Conservation (phyloP, 2,797 vertebrate genomes). For the Nothura maculosa region DNA sequence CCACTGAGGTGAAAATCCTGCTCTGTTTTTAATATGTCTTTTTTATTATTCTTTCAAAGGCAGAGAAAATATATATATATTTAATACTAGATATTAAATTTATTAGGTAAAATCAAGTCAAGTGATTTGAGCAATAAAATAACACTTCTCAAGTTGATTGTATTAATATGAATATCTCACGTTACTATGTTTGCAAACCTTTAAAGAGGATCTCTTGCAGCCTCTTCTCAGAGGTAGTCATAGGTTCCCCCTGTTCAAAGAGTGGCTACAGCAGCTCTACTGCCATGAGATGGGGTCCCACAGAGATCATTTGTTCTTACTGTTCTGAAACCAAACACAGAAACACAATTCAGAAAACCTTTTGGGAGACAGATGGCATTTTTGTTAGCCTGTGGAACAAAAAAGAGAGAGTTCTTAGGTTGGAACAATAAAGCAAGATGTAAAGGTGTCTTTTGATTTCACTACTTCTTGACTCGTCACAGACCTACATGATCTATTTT, state of each 20-base stretch:
- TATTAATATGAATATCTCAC: conserved; percentile 1
- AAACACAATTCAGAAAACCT: not conserved
- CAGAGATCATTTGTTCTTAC: not conserved
- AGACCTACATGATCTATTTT: not conserved
- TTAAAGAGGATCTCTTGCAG: not conserved
- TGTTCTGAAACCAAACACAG: not conserved
- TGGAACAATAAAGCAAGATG: not conserved
- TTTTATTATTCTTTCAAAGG: not conserved
- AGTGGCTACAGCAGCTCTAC: fast-evolving
- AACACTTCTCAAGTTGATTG: not conserved
- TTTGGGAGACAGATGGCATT: not conserved
- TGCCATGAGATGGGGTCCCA: not conserved
- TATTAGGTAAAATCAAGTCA: not conserved
- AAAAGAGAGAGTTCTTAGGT: not conserved
- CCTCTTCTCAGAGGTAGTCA: not conserved
- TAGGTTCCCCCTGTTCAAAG: not conserved
- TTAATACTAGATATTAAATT: not conserved
- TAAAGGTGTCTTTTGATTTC: not conserved
- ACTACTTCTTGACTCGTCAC: not conserved
- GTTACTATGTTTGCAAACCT: not conserved
- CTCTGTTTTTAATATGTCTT: not conserved
- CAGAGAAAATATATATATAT: not conserved
- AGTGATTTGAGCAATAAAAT: not conserved
- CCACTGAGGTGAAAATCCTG: not conserved
- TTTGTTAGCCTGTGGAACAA: not conserved